Percentiles rank a stretch among this genome's conserved stretches.
These are phyloP conservation scores for Stichopus horrens DNA, from an alignment of 53 echinoderm and acorn worm species.

Conservation along the genomic window DNA sequence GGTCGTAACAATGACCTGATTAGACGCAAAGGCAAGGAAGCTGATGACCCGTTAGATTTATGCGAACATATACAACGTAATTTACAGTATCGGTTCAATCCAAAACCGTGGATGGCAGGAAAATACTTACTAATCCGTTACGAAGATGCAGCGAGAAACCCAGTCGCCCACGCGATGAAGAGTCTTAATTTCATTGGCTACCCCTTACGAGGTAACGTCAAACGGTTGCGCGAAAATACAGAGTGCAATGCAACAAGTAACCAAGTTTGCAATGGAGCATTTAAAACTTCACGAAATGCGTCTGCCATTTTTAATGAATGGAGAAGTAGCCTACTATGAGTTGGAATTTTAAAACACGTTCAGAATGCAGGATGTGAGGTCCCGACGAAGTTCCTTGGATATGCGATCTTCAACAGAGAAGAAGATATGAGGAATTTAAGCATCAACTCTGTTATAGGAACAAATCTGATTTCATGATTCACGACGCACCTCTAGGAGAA, in stretches of 20 bases:
- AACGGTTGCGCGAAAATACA: slow-evolving; percentile 49
- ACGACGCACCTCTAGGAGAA: too few relatives aligned
- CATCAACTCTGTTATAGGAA: background rate
- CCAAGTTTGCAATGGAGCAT: background rate
- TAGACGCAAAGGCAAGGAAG: slow-evolving; percentile 42
- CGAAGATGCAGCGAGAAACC: slow-evolving; percentile 49
- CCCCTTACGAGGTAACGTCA: slow-evolving; percentile 13
- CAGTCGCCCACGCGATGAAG: slow-evolving; percentile 6
- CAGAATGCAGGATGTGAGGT: slow-evolving; percentile 41
- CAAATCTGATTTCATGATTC: too few relatives aligned
- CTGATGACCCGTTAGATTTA: slow-evolving; percentile 38
- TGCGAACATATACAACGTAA: slow-evolving; percentile 49
- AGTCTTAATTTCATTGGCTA: slow-evolving; percentile 44
- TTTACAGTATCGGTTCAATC: slow-evolving; percentile 11
- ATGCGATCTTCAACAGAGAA: background rate
- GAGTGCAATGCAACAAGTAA: slow-evolving; percentile 8
- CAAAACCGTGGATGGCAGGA: slow-evolving; percentile 41
- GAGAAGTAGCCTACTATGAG: slow-evolving; percentile 43
- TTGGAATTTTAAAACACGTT: background rate
- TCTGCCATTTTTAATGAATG: slow-evolving; percentile 35
- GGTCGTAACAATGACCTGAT: slow-evolving; percentile 43
- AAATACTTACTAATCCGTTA: slow-evolving; percentile 59
- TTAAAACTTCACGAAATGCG: slow-evolving; percentile 22
- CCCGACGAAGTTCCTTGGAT: slow-evolving; percentile 51
- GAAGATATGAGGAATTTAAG: background rate